Base-by-base conservation (phyloP, 2,888 invertebrate species). In the Platycnemis pennipes region DNA sequence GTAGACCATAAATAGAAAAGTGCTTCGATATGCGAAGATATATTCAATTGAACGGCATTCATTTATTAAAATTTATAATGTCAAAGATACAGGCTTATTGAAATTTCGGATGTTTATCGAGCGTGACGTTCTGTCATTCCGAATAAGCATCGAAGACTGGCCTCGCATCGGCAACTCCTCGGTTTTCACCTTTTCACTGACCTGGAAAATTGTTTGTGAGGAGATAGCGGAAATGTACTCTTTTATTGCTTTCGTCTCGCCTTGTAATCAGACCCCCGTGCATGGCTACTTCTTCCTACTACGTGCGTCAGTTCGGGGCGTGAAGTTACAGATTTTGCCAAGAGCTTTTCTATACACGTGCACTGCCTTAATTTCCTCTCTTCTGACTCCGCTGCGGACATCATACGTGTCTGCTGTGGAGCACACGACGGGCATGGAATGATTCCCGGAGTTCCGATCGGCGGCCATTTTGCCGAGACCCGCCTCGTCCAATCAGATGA, bases 391-490 rank as follows among this genome's bases (percentile, higher is more conserved):
- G 88, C 37, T 37, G 26, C n/a, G 8, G 37, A 77, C 77, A 11
- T 37, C 13, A 77, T 77, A 77, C 13, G 13, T 37, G 77, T 13
- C 37, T 4, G 0, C 8, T 8, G 37, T 1, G 37, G 37, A 11
- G 13, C 37, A 37, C 37, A 1, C 37, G 37, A 11, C 11, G 37
- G 11, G 77, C 77, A 11, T 7, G 31, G 77, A 37, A 77, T 37
- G 77, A 8, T 77, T 77, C 37, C 77, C 77, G 4, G 31, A 11
- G 37, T 37, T 37, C 77, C 13, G 37, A 77, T 37, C n/a, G 91
- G 44, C 91, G 91, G 91, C 91, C 91, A 91, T 91, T 91, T 91
- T 91, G 91, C 91, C 63, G 2, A 1, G 16, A 63, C 44, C 53
- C 44, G 13, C 63, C 1, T 69, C 91, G n/a, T 91, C 91, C 91